phyloP scores from a whole-genome alignment of 2,113 vertebrate genomes.

The Macroglossus sobrinus region DNA sequence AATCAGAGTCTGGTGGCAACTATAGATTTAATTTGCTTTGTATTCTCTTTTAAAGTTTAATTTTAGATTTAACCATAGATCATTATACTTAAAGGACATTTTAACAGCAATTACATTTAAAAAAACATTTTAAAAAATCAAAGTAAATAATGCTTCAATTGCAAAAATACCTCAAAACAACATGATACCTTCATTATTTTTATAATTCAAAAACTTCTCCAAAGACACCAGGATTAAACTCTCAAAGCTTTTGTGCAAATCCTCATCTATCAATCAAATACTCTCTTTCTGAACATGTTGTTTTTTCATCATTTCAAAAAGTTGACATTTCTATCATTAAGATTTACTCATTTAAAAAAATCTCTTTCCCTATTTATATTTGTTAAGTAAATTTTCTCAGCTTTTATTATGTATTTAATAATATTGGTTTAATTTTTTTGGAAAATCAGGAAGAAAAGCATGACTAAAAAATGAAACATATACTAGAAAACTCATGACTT shows the following conservation, averaged over 20 bases:
- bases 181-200: slow-evolving; percentile 12
- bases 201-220: slow-evolving; percentile 12
- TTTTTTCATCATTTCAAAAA: slow-evolving; percentile 31
- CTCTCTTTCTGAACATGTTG: slow-evolving; percentile 1
- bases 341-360: slow-evolving; percentile 13
- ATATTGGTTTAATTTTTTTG: neutral
- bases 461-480: neutral
- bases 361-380: neutral
- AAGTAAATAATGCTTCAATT: neutral
- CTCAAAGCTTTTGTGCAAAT: neutral
- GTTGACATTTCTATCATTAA: slow-evolving; percentile 17
- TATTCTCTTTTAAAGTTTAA: slow-evolving; percentile 18
- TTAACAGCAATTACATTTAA: neutral
- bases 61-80: neutral
- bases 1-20: neutral
- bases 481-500: neutral
- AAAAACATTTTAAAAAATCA: neutral
- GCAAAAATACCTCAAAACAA: slow-evolving; percentile 20
- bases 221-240: slow-evolving; percentile 24
- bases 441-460: neutral
- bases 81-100: neutral
- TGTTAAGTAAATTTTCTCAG: neutral
- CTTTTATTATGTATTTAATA: neutral
- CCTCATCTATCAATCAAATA: slow-evolving; percentile 21
- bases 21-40: neutral